Evolutionary conservation across 1,140 invertebrate species (phyloP).

Genomic region (Cotesia vestalis): DNA sequence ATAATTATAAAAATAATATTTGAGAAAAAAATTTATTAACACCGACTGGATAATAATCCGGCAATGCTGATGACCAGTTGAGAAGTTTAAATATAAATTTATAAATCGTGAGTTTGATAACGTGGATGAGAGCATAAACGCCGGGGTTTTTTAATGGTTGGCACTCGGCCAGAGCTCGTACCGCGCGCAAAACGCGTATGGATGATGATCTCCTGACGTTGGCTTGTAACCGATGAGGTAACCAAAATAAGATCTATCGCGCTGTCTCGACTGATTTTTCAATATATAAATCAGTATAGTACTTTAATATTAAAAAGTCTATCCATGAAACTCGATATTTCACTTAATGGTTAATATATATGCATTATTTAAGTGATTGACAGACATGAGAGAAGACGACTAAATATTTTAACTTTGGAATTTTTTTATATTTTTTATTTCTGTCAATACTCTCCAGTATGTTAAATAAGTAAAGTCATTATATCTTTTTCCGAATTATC

Average conservation of each 20-base stretch:
- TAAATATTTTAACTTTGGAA: no score
- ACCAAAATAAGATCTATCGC: slow-evolving; percentile 53
- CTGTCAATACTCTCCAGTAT: no score
- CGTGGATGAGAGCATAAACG: slow-evolving; percentile 16
- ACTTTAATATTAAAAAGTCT: slow-evolving; percentile 15
- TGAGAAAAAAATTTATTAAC: no score
- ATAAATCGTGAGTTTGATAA: slow-evolving; percentile 56
- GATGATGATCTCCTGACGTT: slow-evolving; percentile 48
- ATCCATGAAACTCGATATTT: slow-evolving; percentile 13
- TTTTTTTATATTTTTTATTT: no score
- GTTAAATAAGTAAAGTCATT: no score
- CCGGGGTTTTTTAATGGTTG: slow-evolving; percentile 45
- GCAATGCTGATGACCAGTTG: slow-evolving; percentile 22
- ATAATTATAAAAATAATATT: not conserved
- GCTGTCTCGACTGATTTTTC: slow-evolving; percentile 37
- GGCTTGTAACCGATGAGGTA: slow-evolving; percentile 50
- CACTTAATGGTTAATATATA: not conserved
- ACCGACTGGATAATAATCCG: not conserved
- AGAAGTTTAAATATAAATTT: slow-evolving; percentile 53
- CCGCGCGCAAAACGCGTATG: slow-evolving; percentile 56
- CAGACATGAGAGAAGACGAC: not conserved
- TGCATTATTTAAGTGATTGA: not conserved
- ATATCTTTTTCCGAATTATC: no score
- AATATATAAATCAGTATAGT: not conserved
- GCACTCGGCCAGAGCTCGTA: slow-evolving; percentile 53